Evolutionary conservation across 2,888 invertebrate species (phyloP), one percentile per base, ranked within the genome.

Genomic region (Piscicola geometra): DNA sequence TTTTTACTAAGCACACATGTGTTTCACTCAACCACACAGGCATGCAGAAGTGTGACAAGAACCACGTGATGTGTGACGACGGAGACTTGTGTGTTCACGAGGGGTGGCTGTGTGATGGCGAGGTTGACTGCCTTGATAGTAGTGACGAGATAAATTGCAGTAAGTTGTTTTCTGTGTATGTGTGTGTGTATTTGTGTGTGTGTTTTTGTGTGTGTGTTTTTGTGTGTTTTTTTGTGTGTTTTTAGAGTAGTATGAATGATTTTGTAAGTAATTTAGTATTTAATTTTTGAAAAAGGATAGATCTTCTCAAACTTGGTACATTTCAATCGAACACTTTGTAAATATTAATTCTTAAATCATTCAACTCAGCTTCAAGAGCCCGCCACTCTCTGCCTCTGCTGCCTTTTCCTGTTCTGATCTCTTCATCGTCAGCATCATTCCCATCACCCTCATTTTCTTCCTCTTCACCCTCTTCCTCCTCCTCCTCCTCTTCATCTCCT

Each of bases 181-280:
- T 9, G 3, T 67, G 3, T 67, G 67, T 67, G 67, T 30, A 9
- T 67, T 3, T 9, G 3, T 67, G 12, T 67, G 35, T 67, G 28
- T 67, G 67, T 9, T 32, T 67, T 32, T 67, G 67, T 67, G 67
- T 41, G 41, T 41, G 41, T 41, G 41, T 5, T 41, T 5, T 41
- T 41, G 41, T 41, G 41, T 41, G 41, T 41, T 15, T 5, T 41
- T 41, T 41, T 41, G 41, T 41, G 41, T 41, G 5, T 9, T 15
- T 41, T 41, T 41, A 41, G 5, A 41, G n/a, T n/a, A n/a, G n/a
- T n/a, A n/a, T n/a, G n/a, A n/a, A n/a, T n/a, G n/a, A n/a, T n/a
- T n/a, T n/a, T n/a, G n/a, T n/a, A n/a, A n/a, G n/a, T n/a, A n/a
- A n/a, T n/a, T n/a, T n/a, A n/a, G n/a, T n/a, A n/a, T n/a, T n/a